Conservation (phyloP, 2,888 invertebrate genomes). For the Agrotis ipsilon region DNA sequence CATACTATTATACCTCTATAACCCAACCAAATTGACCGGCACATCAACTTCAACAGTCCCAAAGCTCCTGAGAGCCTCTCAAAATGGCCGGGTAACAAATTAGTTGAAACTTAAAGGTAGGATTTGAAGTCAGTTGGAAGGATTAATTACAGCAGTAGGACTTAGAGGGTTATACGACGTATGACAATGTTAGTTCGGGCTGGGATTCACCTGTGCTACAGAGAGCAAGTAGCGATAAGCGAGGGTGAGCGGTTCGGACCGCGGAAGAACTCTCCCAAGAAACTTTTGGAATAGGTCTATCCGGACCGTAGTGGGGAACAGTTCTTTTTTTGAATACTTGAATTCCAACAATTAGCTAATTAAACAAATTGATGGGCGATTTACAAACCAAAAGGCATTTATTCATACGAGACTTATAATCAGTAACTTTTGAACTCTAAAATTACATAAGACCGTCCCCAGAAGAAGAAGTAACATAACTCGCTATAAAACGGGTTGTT, state of each 20-base stretch:
- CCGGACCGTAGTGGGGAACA: no score
- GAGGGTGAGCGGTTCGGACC: no score
- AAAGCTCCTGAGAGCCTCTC: constrained; percentile 16
- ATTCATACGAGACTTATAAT: no score
- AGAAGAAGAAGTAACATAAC: no score
- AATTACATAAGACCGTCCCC: no score
- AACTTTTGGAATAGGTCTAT: no score
- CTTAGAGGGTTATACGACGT: constrained; percentile 21
- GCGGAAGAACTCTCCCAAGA: no score
- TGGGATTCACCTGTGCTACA: background rate
- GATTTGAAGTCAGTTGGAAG: constrained; percentile 46
- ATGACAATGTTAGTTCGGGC: constrained; percentile 30
- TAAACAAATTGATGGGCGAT: background rate
- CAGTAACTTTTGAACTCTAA: no score
- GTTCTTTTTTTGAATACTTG: no score
- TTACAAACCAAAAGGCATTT: no score
- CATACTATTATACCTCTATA: background rate
- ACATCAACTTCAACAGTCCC: background rate
- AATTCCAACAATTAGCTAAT: background rate
- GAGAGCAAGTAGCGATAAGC: background rate
- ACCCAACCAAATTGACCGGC: constrained; percentile 18
- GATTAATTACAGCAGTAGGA: constrained; percentile 44
- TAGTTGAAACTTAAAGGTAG: constrained; percentile 48
- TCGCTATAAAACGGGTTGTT: no score
- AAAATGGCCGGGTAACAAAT: constrained; percentile 48